Evolutionary conservation across 2,797 vertebrate species (phyloP), one percentile per base, ranked within the genome.

Genomic region (Caiman crocodilus): DNA sequence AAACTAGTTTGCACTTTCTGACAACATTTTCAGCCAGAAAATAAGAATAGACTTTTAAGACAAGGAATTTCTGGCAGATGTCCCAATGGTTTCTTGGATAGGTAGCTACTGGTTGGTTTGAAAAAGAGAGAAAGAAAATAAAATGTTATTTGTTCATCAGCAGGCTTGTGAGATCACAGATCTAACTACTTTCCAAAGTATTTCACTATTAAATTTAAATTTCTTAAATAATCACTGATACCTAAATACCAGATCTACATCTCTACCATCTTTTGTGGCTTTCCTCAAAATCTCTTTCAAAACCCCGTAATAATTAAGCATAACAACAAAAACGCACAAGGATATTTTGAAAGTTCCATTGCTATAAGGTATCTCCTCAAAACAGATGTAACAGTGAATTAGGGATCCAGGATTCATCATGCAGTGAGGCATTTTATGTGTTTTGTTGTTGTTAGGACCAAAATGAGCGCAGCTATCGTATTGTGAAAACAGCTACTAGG

Each of bases 381-480:
- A n/a, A n/a, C 77, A 55, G 42, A 79, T 73, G 78, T 93, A 94
- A 87, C 79, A 85, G 60, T 56, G 71, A 84, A 23, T 17, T 1
- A 58, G 76, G 74, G 60, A 63, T 91, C 73, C 65, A 73, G 1
- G 26, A 58, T 30, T 94, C 67, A 6, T 0, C 4, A 32, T 58
- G 3, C 85, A 65, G 50, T 2, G 15, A 79, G 60, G 26, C 26
- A 4, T 89, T 82, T 77, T 58, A 55, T 4, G 28, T 77, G 59
- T 57, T 94, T 57, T 84, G 35, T 25, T 88, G 67, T 81, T 90
- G 59, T 25, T 95, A 99, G 99, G 99, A 99, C 97, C 99, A 99
- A 97, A 99, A 99, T 1, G 99, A 99, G 92, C 98, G 99, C 89
- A 99, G 99, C 97, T 99, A 99, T 89, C 98, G 99, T 28, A 99